phyloP scores from a whole-genome alignment of 2,888 invertebrate genomes.

The Poecilus cupreus region DNA sequence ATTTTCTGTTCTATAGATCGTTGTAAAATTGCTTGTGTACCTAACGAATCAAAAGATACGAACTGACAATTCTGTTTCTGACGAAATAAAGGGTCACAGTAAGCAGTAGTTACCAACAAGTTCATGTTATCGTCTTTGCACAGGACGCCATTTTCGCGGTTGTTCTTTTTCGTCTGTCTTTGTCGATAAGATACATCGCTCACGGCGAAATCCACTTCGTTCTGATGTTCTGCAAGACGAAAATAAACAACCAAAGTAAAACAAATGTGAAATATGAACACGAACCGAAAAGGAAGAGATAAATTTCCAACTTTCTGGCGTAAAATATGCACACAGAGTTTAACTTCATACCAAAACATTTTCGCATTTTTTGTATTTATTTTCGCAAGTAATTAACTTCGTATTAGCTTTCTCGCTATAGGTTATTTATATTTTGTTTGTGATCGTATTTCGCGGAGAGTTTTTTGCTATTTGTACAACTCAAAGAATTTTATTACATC shows the following conservation, averaged over 20 bases:
- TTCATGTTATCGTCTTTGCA: conserved; percentile 17
- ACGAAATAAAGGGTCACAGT: not conserved
- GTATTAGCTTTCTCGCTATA: not conserved
- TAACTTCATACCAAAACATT: not conserved
- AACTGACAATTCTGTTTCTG: not conserved
- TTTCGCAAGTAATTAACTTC: not conserved
- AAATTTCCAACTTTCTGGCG: conserved; percentile 3
- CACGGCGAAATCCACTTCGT: conserved; percentile 25
- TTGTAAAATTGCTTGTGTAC: not conserved
- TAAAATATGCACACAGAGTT: conserved; percentile 1
- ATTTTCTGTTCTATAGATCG: too few relatives aligned
- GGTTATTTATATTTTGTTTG: too few relatives aligned
- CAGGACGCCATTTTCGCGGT: conserved; percentile 19
- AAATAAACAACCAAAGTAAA: conserved; percentile 34
- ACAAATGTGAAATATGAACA: conserved; percentile 37
- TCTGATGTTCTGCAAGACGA: conserved; percentile 29
- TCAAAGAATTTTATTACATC: too few relatives aligned
- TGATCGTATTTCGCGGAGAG: too few relatives aligned
- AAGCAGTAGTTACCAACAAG: not conserved
- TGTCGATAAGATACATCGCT: conserved; percentile 38
- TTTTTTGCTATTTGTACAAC: too few relatives aligned
- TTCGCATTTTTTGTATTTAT: not conserved
- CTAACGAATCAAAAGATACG: not conserved
- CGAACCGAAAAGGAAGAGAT: conserved; percentile 27
- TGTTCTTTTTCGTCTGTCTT: conserved; percentile 28